Base-by-base conservation (phyloP, 2,113 vertebrate species). In the Halichoerus grypus region DNA sequence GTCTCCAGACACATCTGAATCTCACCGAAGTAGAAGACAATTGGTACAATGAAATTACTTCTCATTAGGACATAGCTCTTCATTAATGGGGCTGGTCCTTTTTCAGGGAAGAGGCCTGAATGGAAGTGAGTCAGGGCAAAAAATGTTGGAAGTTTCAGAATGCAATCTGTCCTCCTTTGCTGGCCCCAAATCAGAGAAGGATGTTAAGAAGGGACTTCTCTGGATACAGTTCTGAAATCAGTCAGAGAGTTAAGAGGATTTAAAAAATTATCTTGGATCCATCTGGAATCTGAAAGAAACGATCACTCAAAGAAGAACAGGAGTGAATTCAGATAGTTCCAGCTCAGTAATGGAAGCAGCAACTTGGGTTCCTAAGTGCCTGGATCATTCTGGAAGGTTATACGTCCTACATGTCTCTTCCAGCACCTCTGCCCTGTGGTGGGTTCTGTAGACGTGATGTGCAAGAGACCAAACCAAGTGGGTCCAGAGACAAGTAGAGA, bases 261-360 rank as follows among this genome's bases (percentile, higher is more conserved):
- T 57, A 5, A 46, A 80, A 91, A 83, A 84, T n/a, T 15, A 31
- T 77, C 74, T 83, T 79, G 76, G 92, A 28, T 82, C 57, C 74
- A 88, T 28, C 65, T 91, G 71, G 74, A 94, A 76, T 85, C 22
- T 98, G 87, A 84, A 94, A 84, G 57, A 63, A 61, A 80, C 4
- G 51, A 65, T 12, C 63, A 81, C 9, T 92, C 24, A 33, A 55
- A 49, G 81, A 19, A 69, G 53, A 46, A 74, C 79, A 72, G 22
- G 7, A 26, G 16, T 49, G 61, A 49, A 87, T 88, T 95, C 26
- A 92, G 21, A 69, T 15, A 11, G 46, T 14, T 74, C 42, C 22
- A 33, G 26, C 7, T 15, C n/a, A 21, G 36, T 28, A 63, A 80
- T 0, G 4, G 46, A 69, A 63, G 77, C 24, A 61, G 77, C 59